Conservation (phyloP, 2,888 invertebrate species). For the Stratiomys singularior region DNA sequence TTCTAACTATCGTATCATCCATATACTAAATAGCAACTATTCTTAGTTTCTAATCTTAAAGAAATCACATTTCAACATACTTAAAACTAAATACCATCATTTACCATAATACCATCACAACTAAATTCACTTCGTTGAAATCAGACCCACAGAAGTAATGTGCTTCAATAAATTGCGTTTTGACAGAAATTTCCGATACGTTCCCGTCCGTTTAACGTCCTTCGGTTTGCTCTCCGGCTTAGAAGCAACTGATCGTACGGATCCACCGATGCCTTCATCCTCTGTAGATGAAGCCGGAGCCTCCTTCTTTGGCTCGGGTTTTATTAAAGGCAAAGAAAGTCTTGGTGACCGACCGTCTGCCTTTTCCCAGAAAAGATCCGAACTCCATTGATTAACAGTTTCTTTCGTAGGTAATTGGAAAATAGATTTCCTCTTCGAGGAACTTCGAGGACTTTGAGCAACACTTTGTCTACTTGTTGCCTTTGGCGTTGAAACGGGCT, state of each 20-base stretch:
- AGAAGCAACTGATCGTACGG: not conserved
- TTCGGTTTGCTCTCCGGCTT: not conserved
- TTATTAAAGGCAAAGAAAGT: conserved; percentile 4
- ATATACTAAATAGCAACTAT: too few relatives aligned
- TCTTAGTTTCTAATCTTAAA: too few relatives aligned
- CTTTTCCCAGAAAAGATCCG: not conserved
- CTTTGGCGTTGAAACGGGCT: not conserved
- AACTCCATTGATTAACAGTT: not conserved
- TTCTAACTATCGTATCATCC: too few relatives aligned
- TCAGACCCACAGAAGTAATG: not conserved
- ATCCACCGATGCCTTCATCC: conserved; percentile 35
- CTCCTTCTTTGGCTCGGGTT: not conserved
- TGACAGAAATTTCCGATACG: not conserved
- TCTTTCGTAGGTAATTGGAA: not conserved
- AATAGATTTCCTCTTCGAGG: not conserved
- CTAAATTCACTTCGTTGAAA: not conserved
- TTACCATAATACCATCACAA: not conserved
- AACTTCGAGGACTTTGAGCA: not conserved
- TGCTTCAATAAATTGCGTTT: not conserved
- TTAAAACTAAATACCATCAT: not conserved
- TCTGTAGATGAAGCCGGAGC: not conserved
- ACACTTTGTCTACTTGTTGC: not conserved
- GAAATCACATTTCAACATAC: not conserved
- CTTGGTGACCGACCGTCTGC: not conserved
- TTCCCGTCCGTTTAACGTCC: not conserved